Evolutionary conservation across 2,888 invertebrate genomes (phyloP).

Genomic region (Griposia aprilina): DNA sequence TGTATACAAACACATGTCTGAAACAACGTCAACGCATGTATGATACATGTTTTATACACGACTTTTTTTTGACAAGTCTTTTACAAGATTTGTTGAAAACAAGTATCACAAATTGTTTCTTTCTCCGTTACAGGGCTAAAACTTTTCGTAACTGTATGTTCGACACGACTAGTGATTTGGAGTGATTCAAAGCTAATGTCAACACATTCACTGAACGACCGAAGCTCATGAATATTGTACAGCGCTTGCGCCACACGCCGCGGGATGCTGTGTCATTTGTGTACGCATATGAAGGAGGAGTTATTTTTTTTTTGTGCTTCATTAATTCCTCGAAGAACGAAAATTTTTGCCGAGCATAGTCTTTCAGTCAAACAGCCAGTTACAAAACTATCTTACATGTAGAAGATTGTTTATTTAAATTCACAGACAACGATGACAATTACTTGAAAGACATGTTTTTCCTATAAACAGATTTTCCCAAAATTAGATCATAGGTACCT

Average conservation of each 20-base stretch:
- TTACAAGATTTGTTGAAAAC: not conserved
- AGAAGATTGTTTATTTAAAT: not conserved
- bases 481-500: not conserved
- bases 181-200: not conserved
- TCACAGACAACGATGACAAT: not conserved
- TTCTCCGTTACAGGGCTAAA: not conserved
- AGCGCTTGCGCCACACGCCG: not conserved
- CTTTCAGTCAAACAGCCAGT: not conserved
- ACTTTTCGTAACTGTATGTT: not conserved
- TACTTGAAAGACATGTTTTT: not conserved
- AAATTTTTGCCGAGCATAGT: not conserved
- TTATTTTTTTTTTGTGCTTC: not conserved
- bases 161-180: not conserved
- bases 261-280: not conserved
- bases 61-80: not conserved
- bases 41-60: not conserved
- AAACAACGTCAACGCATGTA: not conserved
- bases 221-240: conserved; percentile 54
- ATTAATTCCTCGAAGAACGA: not conserved
- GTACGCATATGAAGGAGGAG: not conserved
- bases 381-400: not conserved
- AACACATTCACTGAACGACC: conserved; percentile 24
- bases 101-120: no score
- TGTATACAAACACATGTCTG: no score
- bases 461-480: not conserved